Percentiles rank a stretch among this genome's conserved stretches.
phyloP scores from a whole-genome alignment of 2,888 invertebrate genomes.

The Agrochola lota region DNA sequence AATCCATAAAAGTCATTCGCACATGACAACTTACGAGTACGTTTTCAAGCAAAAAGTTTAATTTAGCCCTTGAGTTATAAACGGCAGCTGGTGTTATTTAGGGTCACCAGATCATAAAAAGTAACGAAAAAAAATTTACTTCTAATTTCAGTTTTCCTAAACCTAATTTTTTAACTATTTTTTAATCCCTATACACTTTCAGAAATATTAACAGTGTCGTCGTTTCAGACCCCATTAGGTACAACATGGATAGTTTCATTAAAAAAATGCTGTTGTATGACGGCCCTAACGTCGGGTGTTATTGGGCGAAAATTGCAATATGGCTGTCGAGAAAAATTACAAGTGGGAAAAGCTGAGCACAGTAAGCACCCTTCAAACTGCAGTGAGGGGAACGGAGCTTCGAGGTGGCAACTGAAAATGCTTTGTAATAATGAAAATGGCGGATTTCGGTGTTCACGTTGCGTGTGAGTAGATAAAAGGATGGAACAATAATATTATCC shows the following conservation, averaged over 20 bases:
- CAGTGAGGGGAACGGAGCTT: slow-evolving; percentile 67
- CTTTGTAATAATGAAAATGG: slow-evolving; percentile 68
- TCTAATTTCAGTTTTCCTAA: not conserved
- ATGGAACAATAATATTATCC: slow-evolving; percentile 39
- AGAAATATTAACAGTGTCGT: not conserved
- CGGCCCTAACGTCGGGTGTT: slow-evolving; percentile 69
- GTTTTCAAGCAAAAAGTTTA: slow-evolving; percentile 82
- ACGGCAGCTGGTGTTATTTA: slow-evolving; percentile 75
- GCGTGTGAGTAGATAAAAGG: slow-evolving; percentile 54
- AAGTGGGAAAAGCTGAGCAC: slow-evolving; percentile 78
- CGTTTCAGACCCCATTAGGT: not conserved
- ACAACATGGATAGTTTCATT: slow-evolving; percentile 29
- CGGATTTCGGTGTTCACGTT: slow-evolving; percentile 54
- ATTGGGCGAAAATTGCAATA: slow-evolving; percentile 81
- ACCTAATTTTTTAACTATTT: too few relatives aligned
- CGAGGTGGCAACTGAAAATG: slow-evolving; percentile 68
- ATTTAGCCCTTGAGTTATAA: slow-evolving; percentile 84
- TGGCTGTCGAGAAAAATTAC: slow-evolving; percentile 83
- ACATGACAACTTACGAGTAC: slow-evolving; percentile 82
- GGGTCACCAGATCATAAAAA: slow-evolving; percentile 57
- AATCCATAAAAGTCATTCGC: slow-evolving; percentile 79
- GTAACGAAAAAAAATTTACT: slow-evolving; percentile 13
- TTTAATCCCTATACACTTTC: not conserved
- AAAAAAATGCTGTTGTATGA: slow-evolving; percentile 35
- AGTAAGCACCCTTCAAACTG: slow-evolving; percentile 76